Base-by-base conservation (phyloP, 2,888 invertebrate species). In the Carterocephalus palaemon region DNA sequence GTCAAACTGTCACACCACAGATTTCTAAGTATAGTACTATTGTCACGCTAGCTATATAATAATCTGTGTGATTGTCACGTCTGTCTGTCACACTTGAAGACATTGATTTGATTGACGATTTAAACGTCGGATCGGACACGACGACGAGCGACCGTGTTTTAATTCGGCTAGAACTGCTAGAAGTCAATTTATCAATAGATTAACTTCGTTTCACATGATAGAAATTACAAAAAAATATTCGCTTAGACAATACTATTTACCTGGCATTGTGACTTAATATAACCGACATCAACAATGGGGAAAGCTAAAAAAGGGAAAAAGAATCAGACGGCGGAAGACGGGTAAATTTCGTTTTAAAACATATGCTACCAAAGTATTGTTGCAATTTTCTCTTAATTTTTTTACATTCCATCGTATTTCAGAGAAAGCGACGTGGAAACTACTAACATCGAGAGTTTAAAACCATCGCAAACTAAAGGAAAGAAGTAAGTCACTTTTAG, bases 251-350 rank as follows among this genome's bases (percentile, higher is more conserved):
- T 68, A 75, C 54, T 73, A 73, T 63, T 68, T 67, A 52, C 70
- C 69, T 59, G 83, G 76, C 51, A 78, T 82, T 63, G 80, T 82
- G 70, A 84, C 85, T 67, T 84, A 82, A 74, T 75, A 78, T 53
- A 67, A 50, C 52, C 55, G 52, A 58, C 49, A 43, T 57, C 58
- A 62, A 75, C 62, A 56, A 93, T 93, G 94, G 93, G 92, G 70
- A 94, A 94, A 88, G 89, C 92, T 75, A 94, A 93, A 90, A 94
- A 93, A 83, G 91, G 92, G 75, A 93, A 93, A 86, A 93, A 93
- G 88, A 91, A 90, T 79, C 89, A 88, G 72, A 89, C 89, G 70
- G 91, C 90, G 56, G 93, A 93, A 59, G 93, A 93, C 64, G 90
- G 92, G 93, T 93, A 84, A 29, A 89, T 89, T 67, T 63, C 56